Percentiles rank a stretch among this genome's conserved stretches.
These are phyloP conservation scores for Dolichopus griseipennis DNA, from an alignment of 2,888 invertebrate species.

Conservation along the genomic window DNA sequence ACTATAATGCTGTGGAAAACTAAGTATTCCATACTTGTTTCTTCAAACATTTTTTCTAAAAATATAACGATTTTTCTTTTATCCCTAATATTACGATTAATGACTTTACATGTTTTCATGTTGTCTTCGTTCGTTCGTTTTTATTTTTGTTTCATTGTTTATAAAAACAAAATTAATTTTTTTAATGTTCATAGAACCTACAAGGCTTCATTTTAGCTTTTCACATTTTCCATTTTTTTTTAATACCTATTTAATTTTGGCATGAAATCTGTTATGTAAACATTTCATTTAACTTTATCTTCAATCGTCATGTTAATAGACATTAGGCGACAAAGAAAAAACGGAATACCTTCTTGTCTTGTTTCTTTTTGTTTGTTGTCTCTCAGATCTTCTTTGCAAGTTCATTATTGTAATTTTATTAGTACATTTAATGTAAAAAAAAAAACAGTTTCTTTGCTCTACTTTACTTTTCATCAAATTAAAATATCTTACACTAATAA, in stretches of 20 bases:
- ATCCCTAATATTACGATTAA: no score
- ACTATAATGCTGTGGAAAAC: no score
- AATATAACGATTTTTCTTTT: no score
- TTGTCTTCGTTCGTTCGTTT: neutral
- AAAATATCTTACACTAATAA: neutral
- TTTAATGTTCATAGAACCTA: neutral
- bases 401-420: neutral
- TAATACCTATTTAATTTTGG: neutral
- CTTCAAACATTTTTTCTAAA: no score
- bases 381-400: no score
- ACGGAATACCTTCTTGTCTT: neutral
- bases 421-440: neutral
- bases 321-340: neutral
- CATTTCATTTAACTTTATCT: conserved; percentile 6
- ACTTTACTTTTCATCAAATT: neutral
- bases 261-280: neutral
- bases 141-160: no score
- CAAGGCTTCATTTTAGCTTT: neutral
- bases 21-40: no score
- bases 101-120: no score
- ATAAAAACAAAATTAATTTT: neutral
- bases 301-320: neutral
- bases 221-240: no score
- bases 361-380: no score
- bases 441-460: neutral